Base-by-base conservation (phyloP, 2,113 vertebrate species). In the Corvus moneduloides region DNA sequence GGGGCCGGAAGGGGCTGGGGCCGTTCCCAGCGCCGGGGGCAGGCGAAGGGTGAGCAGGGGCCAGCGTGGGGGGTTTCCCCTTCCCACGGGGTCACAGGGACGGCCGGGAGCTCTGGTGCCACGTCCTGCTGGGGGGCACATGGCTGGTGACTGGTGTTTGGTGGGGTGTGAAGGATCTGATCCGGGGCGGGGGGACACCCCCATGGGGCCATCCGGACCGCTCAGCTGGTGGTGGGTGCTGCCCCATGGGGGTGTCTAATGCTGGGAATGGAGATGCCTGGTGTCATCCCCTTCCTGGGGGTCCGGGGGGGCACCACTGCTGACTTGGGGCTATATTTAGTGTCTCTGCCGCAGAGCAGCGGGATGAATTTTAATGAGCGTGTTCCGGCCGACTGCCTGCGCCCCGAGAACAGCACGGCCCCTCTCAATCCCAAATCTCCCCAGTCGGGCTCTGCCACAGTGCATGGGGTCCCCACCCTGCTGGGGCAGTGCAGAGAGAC, bases 1-100 rank as follows among this genome's bases (percentile, higher is more conserved):
- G 84, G 84, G 73, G 73, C 89, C 83, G 87, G 94, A 94, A 88
- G 93, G 89, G 89, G 89, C 80, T 10, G 62, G 69, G 63, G 85
- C 79, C 48, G 48, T 73, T 94, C 92, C 87, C 92, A 90, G 87
- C 15, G 43, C 83, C 28, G 61, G 49, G 86, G 71, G 87, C 88
- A 58, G 20, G 64, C 55, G 16, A 52, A 41, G 58, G 76, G 75
- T 46, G 41, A 78, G 84, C 37, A 3, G 75, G 74, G 88, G 87
- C 77, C 77, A 13, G 72, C 26, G 26, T 33, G 46, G 55, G 92
- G 87, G 83, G 43, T 48, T 90, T 22, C 73, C 37, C 78, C 67
- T 91, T 88, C 84, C 79, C 89, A 56, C 35, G 39, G 84, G 79
- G 89, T 63, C 77, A 35, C 17, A 10, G 17, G 39, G 22, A 15